phyloP scores from a whole-genome alignment of 64 coral and sea anemone genomes.

The Orbicella faveolata region DNA sequence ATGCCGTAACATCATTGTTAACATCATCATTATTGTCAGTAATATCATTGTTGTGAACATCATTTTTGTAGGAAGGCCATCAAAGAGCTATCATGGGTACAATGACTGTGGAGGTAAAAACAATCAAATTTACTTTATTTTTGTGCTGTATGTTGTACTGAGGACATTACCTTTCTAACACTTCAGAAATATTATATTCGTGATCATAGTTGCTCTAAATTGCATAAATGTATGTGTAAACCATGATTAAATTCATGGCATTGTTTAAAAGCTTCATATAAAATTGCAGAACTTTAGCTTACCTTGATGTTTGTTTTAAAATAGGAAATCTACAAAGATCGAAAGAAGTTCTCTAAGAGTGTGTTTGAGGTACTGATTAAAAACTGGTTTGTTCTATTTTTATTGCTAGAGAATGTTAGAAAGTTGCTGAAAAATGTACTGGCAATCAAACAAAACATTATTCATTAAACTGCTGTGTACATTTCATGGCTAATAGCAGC shows the following conservation, averaged over 20 bases:
- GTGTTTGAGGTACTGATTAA: constrained; percentile 91
- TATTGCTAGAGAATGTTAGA: background rate
- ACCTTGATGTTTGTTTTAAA: background rate
- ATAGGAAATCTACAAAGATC: constrained; percentile 98
- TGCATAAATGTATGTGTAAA: too few relatives aligned
- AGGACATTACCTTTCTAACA: too few relatives aligned
- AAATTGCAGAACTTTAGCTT: background rate
- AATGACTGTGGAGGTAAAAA: constrained; percentile 90
- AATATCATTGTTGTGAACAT: background rate
- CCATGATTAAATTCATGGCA: background rate
- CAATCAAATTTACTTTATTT: background rate
- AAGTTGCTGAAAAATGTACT: background rate
- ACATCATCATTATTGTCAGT: too few relatives aligned
- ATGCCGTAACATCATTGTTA: too few relatives aligned
- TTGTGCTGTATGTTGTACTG: background rate
- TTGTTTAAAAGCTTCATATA: background rate
- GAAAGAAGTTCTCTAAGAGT: constrained; percentile 99
- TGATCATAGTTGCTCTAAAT: too few relatives aligned
- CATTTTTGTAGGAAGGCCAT: constrained; percentile 83
- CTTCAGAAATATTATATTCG: too few relatives aligned
- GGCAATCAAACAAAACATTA: too few relatives aligned
- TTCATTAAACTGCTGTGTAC: too few relatives aligned
- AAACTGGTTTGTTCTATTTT: background rate
- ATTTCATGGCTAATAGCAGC: too few relatives aligned
- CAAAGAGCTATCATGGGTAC: constrained; percentile 97